Conservation (phyloP, 2,797 vertebrate species). For the Vireo griseus region DNA sequence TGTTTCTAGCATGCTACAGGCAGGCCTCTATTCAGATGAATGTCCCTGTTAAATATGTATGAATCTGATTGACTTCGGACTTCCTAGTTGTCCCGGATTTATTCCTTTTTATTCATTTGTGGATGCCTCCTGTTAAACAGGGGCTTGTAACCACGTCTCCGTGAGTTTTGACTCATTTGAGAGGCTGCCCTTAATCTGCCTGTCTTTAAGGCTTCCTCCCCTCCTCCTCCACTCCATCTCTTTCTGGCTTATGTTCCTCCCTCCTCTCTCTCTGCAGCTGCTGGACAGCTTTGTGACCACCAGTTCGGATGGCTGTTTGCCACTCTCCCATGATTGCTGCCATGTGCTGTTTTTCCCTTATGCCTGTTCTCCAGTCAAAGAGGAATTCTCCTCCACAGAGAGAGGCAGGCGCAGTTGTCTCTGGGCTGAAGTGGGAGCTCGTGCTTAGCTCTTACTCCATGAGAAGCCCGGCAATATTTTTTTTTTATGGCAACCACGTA, state of each 20-base stretch:
- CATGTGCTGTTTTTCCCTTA: conserved; percentile 46
- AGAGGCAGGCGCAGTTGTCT: not conserved
- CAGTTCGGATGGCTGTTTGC: conserved; percentile 47
- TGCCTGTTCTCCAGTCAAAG: not conserved
- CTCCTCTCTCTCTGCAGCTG: not conserved
- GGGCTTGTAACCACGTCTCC: not conserved
- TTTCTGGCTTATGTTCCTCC: not conserved
- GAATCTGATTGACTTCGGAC: not conserved
- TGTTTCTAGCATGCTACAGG: not conserved
- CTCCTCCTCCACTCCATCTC: conserved; percentile 11
- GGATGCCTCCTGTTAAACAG: not conserved
- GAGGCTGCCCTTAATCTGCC: not conserved
- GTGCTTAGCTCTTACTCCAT: not conserved
- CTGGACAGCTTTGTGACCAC: conserved; percentile 58
- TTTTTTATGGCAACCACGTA: not conserved
- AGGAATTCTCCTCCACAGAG: not conserved
- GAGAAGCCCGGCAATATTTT: not conserved
- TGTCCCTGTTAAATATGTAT: conserved; percentile 30
- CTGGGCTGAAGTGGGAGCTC: not conserved
- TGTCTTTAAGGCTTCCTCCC: not conserved
- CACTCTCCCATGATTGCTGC: conserved; percentile 53
- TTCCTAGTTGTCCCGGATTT: conserved; percentile 4
- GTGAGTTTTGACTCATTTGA: not conserved
- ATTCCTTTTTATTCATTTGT: not conserved
- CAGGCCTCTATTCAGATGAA: not conserved